A percentile compares a stretch with the other conserved stretches of the same genome.
phyloP scores from a whole-genome alignment of 2,888 invertebrate species.

The Timema podura region DNA sequence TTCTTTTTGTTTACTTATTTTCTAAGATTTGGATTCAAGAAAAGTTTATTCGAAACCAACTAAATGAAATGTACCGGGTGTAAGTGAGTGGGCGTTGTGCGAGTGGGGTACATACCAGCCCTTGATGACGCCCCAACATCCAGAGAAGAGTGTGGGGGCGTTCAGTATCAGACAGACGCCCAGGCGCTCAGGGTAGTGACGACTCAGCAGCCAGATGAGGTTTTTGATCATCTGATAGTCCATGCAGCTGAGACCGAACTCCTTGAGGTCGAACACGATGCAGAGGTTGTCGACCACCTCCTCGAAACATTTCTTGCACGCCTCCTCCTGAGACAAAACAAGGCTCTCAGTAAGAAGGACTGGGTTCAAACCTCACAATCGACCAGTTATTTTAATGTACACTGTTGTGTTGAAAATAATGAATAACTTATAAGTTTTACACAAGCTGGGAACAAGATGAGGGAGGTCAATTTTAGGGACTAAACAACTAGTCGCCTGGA shows the following conservation, averaged over 20 bases:
- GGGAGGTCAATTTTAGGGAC: too few relatives aligned
- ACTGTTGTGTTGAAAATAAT: too few relatives aligned
- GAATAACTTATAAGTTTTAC: too few relatives aligned
- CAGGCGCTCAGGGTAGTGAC: slow-evolving; percentile 73
- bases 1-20: too few relatives aligned
- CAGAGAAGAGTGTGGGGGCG: slow-evolving; percentile 68
- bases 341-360: too few relatives aligned
- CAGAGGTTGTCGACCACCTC: slow-evolving; percentile 75
- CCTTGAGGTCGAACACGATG: slow-evolving; percentile 72
- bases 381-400: too few relatives aligned
- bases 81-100: not conserved
- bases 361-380: too few relatives aligned
- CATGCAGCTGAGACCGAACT: slow-evolving; percentile 72
- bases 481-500: too few relatives aligned
- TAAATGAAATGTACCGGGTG: too few relatives aligned
- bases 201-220: slow-evolving; percentile 70
- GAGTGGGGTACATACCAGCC: slow-evolving; percentile 56
- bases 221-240: slow-evolving; percentile 77
- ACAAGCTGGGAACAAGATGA: too few relatives aligned
- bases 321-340: slow-evolving; percentile 58
- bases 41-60: not conserved
- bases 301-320: slow-evolving; percentile 72
- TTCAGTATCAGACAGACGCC: slow-evolving; percentile 73
- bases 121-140: slow-evolving; percentile 73
- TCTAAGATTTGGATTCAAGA: too few relatives aligned